phyloP scores from a whole-genome alignment of 2,888 invertebrate species.

The Chymomyza amoena region DNA sequence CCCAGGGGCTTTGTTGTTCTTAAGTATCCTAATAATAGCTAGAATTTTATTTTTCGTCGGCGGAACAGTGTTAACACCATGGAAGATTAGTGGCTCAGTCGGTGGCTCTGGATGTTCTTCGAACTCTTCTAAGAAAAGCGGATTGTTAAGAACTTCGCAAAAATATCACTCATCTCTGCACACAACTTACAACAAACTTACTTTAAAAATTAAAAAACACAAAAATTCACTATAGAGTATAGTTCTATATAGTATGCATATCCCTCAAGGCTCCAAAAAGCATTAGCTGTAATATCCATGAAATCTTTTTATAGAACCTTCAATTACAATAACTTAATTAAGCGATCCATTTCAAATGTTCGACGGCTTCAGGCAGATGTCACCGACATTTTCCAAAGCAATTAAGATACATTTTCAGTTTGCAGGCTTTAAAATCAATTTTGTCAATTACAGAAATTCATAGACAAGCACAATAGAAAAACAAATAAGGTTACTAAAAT shows the following conservation, averaged over 20 bases:
- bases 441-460: slow-evolving; percentile 62
- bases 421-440: slow-evolving; percentile 70
- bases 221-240: too few species aligned
- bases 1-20: too few species aligned
- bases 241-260: neutral
- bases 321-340: neutral
- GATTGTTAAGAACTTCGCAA: too few species aligned
- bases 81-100: too few species aligned
- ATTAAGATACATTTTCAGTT: slow-evolving; percentile 68
- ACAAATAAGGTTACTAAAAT: neutral
- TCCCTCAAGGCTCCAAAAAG: neutral
- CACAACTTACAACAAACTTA: too few species aligned
- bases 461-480: slow-evolving; percentile 1
- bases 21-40: too few species aligned
- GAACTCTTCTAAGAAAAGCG: too few species aligned
- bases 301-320: neutral
- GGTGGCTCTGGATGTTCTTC: too few species aligned
- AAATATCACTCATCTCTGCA: too few species aligned
- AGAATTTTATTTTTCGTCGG: too few species aligned
- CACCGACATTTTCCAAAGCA: slow-evolving; percentile 39
- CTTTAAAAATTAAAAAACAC: too few species aligned
- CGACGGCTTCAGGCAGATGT: neutral
- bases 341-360: neutral
- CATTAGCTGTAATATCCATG: neutral
- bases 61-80: too few species aligned